These are phyloP conservation scores for Alloplasta piceator DNA, from an alignment of 2,888 invertebrate species.

Conservation along the genomic window DNA sequence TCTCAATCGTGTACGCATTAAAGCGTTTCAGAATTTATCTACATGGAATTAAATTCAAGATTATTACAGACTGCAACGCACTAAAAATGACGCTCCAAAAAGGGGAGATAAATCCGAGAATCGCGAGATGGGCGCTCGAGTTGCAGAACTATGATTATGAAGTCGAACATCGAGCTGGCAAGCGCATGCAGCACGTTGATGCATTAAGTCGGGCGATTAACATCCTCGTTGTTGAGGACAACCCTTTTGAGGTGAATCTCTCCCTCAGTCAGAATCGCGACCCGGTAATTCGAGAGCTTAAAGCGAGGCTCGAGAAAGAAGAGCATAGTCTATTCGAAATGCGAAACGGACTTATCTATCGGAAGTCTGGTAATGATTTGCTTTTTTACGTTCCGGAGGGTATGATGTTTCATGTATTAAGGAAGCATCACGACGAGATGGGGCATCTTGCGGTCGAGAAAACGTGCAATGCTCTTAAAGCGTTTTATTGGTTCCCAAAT, in stretches of 20 bases:
- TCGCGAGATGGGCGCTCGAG: slow-evolving; percentile 72
- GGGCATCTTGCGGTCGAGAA: slow-evolving; percentile 66
- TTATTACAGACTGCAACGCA: background rate
- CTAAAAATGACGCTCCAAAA: slow-evolving; percentile 64
- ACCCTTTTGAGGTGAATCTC: slow-evolving; percentile 56
- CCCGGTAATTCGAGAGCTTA: slow-evolving; percentile 19
- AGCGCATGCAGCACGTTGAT: slow-evolving; percentile 72
- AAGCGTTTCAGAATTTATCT: slow-evolving; percentile 72
- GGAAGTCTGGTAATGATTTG: slow-evolving; percentile 40
- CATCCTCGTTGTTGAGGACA: slow-evolving; percentile 51
- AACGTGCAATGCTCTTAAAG: slow-evolving; percentile 40
- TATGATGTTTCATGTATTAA: slow-evolving; percentile 52
- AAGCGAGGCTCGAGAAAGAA: slow-evolving; percentile 9
- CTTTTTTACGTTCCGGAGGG: slow-evolving; percentile 63
- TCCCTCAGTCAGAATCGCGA: slow-evolving; percentile 49
- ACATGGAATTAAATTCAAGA: slow-evolving; percentile 23
- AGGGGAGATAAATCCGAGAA: slow-evolving; percentile 73
- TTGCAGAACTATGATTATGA: slow-evolving; percentile 70
- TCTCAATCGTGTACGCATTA: slow-evolving; percentile 68
- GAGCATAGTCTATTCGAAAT: slow-evolving; percentile 53
- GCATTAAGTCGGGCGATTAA: slow-evolving; percentile 64
- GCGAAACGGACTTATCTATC: slow-evolving; percentile 51
- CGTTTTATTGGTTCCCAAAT: slow-evolving; percentile 57
- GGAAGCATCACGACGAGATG: slow-evolving; percentile 65
- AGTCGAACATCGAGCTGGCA: slow-evolving; percentile 68